Conservation (phyloP, 2,888 invertebrate genomes). For the Heliothis peltigera region DNA sequence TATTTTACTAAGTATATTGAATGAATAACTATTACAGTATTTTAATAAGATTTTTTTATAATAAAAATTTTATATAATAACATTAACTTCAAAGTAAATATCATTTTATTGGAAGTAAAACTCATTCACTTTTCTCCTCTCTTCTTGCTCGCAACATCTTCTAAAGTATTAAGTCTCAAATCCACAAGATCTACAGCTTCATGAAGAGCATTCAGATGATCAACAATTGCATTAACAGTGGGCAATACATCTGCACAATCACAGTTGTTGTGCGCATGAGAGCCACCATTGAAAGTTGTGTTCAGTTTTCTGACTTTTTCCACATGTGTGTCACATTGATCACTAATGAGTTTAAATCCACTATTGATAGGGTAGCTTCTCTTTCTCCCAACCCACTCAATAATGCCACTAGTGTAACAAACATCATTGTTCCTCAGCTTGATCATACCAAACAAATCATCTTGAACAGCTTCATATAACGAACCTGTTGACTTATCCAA, state of each 20-base stretch:
- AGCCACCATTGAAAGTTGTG: conserved; percentile 64
- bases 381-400: conserved; percentile 87
- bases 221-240: conserved; percentile 88
- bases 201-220: conserved; percentile 89
- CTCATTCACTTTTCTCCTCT: conserved; percentile 26
- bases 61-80: conserved; percentile 36
- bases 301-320: conserved; percentile 74
- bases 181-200: conserved; percentile 89
- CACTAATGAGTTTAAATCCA: conserved; percentile 83
- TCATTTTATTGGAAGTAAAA: conserved; percentile 26
- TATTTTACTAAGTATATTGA: conserved; percentile 43
- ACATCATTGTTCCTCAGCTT: conserved; percentile 84
- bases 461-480: conserved; percentile 47
- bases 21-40: conserved; percentile 61
- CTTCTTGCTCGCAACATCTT: conserved; percentile 77
- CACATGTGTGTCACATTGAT: conserved; percentile 66
- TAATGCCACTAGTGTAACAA: conserved; percentile 86
- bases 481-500: conserved; percentile 65
- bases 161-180: conserved; percentile 87
- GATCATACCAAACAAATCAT: conserved; percentile 84
- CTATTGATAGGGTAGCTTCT: conserved; percentile 83
- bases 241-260: conserved; percentile 85
- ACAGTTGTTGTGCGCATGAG: conserved; percentile 74
- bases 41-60: conserved; percentile 66
- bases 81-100: conserved; percentile 17